A percentile compares a stretch with the other conserved stretches of the same genome.
These are phyloP conservation scores for Diplodus sargus DNA, from an alignment of 2,797 vertebrate genomes.

Conservation along the genomic window DNA sequence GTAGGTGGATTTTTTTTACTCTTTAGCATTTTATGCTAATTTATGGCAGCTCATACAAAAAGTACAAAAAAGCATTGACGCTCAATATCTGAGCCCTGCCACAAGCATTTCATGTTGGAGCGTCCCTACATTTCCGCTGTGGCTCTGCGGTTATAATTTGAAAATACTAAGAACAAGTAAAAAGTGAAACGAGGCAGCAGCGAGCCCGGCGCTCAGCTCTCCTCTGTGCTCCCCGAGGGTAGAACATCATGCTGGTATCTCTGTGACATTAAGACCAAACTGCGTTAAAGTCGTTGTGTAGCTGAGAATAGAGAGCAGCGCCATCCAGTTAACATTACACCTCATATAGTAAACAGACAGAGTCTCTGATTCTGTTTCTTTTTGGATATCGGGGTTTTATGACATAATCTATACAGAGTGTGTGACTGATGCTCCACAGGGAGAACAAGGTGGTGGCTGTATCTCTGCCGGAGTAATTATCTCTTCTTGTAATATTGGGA, in stretches of 20 bases:
- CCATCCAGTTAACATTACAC: conserved; percentile 18
- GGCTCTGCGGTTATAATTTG: conserved; percentile 2
- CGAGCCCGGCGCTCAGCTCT: neutral
- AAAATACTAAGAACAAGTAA: conserved; percentile 36
- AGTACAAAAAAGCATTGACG: neutral
- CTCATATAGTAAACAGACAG: conserved; percentile 14
- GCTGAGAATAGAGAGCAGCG: conserved; percentile 3
- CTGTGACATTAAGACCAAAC: conserved; percentile 45
- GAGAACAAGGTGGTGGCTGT: conserved; percentile 57
- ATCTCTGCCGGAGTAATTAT: conserved; percentile 65
- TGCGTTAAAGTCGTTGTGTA: conserved; percentile 37
- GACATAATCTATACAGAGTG: conserved; percentile 33
- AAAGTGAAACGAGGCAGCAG: conserved; percentile 30
- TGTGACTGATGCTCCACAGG: conserved; percentile 46
- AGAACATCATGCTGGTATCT: conserved; percentile 24
- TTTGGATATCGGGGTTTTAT: conserved; percentile 33
- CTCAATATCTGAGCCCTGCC: neutral
- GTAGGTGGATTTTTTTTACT: too few species aligned
- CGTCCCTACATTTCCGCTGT: conserved; percentile 15
- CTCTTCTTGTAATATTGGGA: conserved; percentile 50
- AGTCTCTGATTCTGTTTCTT: conserved; percentile 18
- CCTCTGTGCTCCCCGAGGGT: conserved; percentile 10
- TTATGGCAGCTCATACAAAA: neutral
- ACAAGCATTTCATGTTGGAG: neutral
- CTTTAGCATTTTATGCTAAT: neutral